phyloP scores from a whole-genome alignment of 2,888 invertebrate genomes.

The Stegana nigrithorax region DNA sequence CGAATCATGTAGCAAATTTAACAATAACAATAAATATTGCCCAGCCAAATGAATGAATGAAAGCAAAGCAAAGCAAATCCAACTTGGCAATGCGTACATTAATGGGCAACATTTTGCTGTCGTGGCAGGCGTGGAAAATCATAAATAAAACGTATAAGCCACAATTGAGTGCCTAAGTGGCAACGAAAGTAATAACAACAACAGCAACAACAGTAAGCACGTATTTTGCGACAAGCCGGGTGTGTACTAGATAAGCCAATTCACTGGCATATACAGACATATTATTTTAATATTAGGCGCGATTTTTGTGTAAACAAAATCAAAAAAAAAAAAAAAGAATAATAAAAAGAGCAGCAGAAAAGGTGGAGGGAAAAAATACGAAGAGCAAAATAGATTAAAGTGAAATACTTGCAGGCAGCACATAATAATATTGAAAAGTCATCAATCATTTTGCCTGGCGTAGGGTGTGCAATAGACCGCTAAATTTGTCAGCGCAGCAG shows the following conservation, averaged over 20 bases:
- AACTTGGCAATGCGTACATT: neutral
- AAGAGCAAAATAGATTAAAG: no score
- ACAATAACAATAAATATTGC: neutral
- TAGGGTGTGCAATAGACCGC: neutral
- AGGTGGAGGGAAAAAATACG: no score
- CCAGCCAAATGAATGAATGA: neutral
- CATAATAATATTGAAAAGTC: constrained; percentile 1
- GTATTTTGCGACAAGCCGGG: no score
- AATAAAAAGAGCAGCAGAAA: no score
- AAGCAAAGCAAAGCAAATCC: neutral
- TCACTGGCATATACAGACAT: no score
- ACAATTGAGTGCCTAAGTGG: neutral
- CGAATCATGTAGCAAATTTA: constrained; percentile 1
- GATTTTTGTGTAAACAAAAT: no score
- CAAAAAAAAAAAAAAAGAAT: no score
- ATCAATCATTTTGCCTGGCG: constrained; percentile 1
- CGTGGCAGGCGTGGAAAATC: no score
- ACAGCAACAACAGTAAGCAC: no score
- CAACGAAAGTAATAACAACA: no score
- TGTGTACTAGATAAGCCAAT: no score
- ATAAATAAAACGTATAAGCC: neutral
- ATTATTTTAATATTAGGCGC: no score
- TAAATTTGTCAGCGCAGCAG: neutral
- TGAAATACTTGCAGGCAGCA: neutral
- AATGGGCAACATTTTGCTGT: neutral